phyloP scores from a whole-genome alignment of 2,888 invertebrate genomes.

The Leucophenga montana region DNA sequence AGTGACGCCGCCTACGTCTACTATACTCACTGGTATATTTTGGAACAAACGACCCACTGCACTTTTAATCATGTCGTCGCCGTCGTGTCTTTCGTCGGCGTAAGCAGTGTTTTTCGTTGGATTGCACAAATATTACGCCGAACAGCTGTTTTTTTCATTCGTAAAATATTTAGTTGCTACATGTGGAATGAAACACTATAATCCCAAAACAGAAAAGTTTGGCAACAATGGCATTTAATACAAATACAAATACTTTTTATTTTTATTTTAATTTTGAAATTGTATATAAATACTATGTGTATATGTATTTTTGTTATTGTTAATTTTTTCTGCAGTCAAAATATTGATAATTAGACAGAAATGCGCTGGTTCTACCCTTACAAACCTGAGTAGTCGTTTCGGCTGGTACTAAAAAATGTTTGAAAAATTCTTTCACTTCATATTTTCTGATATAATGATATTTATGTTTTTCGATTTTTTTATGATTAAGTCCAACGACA shows the following conservation, averaged over 20 bases:
- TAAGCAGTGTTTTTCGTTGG: constrained; percentile 38
- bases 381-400: no score
- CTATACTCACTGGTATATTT: constrained; percentile 53
- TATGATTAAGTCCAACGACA: no score
- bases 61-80: constrained; percentile 51
- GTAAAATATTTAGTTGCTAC: no score
- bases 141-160: constrained; percentile 50
- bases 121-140: constrained; percentile 49
- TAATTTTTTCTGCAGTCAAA: no score
- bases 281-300: no score
- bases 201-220: background rate
- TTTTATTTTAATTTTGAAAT: background rate
- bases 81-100: constrained; percentile 3
- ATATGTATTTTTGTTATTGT: background rate
- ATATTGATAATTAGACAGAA: no score
- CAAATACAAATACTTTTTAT: background rate
- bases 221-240: background rate
- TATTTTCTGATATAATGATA: no score
- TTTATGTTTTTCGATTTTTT: no score
- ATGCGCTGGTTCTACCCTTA: no score
- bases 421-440: no score
- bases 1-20: constrained; percentile 7
- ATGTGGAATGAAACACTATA: background rate
- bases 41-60: constrained; percentile 50
- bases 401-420: no score